Evolutionary conservation across 2,797 vertebrate species (phyloP), one percentile per base, ranked within the genome.

Genomic region (Menidia menidia): DNA sequence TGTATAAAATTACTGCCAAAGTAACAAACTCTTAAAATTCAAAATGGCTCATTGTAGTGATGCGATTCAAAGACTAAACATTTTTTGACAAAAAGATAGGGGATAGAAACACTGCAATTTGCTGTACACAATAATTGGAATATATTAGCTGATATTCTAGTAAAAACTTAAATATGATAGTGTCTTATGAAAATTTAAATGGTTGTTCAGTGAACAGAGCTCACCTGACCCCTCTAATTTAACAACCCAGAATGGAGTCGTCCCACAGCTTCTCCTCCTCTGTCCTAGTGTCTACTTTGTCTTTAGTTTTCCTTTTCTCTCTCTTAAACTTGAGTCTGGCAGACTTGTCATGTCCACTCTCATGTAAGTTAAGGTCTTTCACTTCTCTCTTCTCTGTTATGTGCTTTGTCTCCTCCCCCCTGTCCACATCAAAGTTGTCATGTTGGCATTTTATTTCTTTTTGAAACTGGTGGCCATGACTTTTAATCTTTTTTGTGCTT

Each of bases 191-290:
- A 52, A 15, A 68, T 12, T 31, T 39, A 41, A 45, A 56, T 32
- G 3, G 18, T 10, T 62, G 51, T 16, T 61, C n/a, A 70, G 32
- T 44, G 45, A 13, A 50, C 19, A 48, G n/a, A 25, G 11, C 58
- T 54, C 6, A 33, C 51, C 44, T n/a, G 41, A 2, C 31, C 7
- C 13, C 25, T 44, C 9, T 43, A 43, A 30, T 68, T 87, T 73
- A 94, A 81, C 95, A 91, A 60, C 95, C 95, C 70, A 97, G 82
- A 61, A 96, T 94, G n/a, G 96, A 96, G 79, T 95, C 95, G 39
- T 96, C 95, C 96, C 95, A 96, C 45, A 97, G 92, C 62, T 94
- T 94, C 82, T 97, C 96, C 75, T 97, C 96, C 71, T 97, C 96
- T 15, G 94, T 96, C 87, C 92, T 92, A 13, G 68, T 90, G 84